phyloP scores from a whole-genome alignment of 2,888 invertebrate genomes.

The Chymomyza fuscimana region DNA sequence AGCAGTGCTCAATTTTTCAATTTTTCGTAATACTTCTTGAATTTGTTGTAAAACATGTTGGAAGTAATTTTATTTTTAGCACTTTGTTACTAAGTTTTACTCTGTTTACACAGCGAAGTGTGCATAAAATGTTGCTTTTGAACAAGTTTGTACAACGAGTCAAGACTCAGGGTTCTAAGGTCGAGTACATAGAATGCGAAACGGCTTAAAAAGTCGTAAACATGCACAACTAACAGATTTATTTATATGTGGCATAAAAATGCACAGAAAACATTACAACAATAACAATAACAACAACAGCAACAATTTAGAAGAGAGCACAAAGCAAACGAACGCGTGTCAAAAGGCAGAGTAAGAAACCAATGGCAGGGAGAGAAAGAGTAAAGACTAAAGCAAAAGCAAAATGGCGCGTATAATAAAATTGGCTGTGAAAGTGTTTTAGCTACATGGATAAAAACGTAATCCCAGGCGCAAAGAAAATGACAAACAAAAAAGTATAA shows the following conservation, averaged over 20 bases:
- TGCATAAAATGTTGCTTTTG: constrained; percentile 70
- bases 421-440: constrained; percentile 73
- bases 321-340: constrained; percentile 16
- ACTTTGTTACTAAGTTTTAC: constrained; percentile 59
- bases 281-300: constrained; percentile 35
- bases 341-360: constrained; percentile 23
- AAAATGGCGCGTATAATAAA: constrained; percentile 58
- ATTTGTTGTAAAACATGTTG: not conserved
- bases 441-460: constrained; percentile 67
- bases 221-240: constrained; percentile 74
- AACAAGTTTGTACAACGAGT: constrained; percentile 54
- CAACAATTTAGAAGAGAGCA: constrained; percentile 7
- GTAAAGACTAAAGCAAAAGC: not conserved
- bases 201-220: constrained; percentile 69
- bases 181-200: not conserved
- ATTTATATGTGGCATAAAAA: constrained; percentile 73
- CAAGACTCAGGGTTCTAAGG: not conserved
- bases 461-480: constrained; percentile 66
- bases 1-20: not conserved
- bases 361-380: not conserved
- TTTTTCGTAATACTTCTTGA: not conserved
- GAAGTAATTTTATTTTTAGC: constrained; percentile 27
- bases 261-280: constrained; percentile 45
- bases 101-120: constrained; percentile 70
- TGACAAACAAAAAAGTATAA: constrained; percentile 54